Conservation (phyloP, 2,113 vertebrate genomes). For the Isurus oxyrinchus region DNA sequence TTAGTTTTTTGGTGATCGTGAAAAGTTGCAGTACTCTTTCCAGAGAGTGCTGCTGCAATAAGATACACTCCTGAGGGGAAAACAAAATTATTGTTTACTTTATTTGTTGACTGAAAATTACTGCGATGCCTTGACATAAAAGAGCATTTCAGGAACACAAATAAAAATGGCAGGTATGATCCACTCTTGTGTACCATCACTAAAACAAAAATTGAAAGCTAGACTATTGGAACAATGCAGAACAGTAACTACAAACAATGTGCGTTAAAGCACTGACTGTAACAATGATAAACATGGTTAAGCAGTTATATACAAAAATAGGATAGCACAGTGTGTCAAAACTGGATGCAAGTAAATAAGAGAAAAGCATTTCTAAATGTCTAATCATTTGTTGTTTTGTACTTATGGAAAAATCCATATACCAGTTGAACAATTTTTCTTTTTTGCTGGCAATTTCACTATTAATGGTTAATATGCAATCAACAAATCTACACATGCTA, state of each 20-base stretch:
- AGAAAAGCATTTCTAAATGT: neutral
- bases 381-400: neutral
- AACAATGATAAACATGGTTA: neutral
- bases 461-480: neutral
- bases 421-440: neutral
- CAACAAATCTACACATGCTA: neutral
- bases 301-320: neutral
- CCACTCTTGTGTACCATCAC: neutral
- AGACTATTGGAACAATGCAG: neutral
- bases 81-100: neutral
- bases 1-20: neutral
- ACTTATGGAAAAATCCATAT: neutral
- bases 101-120: neutral
- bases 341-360: neutral
- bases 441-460: neutral
- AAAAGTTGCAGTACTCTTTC: neutral
- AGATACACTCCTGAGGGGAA: too few relatives aligned
- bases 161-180: neutral
- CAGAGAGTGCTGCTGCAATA: neutral
- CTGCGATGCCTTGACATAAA: neutral
- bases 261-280: neutral
- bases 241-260: neutral
- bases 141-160: neutral
- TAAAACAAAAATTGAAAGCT: neutral
- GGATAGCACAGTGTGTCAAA: neutral